phyloP scores from a whole-genome alignment of 2,797 vertebrate genomes.

The Poliocrania exsul region DNA sequence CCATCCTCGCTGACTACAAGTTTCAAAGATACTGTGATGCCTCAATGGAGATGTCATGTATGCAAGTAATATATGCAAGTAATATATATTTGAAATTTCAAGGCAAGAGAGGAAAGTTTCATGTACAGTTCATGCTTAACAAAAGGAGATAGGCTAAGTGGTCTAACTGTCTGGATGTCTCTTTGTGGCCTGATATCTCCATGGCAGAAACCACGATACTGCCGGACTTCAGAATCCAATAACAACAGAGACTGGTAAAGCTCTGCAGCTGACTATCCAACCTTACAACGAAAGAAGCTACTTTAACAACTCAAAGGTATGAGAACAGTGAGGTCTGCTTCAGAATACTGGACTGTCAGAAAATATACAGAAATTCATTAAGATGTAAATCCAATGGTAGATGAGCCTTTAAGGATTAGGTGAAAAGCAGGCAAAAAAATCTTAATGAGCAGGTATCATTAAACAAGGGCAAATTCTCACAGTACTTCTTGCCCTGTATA shows the following conservation, averaged over 20 bases:
- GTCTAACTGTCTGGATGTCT: neutral
- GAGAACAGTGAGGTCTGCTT: neutral
- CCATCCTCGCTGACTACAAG: neutral
- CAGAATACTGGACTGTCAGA: neutral
- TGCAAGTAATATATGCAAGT: too few relatives aligned
- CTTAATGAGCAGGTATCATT: neutral
- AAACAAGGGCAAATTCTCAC: neutral
- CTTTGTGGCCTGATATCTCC: neutral
- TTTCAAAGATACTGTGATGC: neutral
- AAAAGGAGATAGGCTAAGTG: neutral
- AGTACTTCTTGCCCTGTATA: neutral
- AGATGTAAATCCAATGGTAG: neutral
- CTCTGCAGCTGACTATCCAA: neutral
- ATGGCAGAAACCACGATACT: neutral
- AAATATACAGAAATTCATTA: neutral
- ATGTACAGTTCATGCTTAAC: neutral
- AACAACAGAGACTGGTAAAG: neutral
- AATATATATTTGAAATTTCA: neutral
- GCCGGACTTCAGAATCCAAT: neutral
- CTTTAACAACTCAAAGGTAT: neutral
- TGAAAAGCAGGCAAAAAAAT: neutral
- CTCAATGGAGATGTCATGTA: neutral
- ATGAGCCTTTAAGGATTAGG: neutral
- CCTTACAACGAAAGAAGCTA: neutral
- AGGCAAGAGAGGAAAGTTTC: neutral